These are phyloP conservation scores for Neotoma lepida DNA, from an alignment of 2,113 vertebrate genomes.

Conservation along the genomic window DNA sequence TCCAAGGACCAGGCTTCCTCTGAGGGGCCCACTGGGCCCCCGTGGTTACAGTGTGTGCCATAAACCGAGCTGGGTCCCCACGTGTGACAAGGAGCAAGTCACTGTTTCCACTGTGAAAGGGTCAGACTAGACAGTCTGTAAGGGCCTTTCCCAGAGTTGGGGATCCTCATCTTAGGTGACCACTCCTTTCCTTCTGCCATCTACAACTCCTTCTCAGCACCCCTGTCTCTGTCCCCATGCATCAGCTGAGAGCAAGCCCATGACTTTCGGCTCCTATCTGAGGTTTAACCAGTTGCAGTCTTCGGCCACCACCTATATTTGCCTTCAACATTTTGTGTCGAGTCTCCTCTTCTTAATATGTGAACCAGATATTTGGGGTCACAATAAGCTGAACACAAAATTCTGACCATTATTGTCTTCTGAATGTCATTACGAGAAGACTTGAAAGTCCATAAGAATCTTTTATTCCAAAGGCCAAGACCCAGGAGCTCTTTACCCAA, in stretches of 20 bases:
- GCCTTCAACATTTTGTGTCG: neutral
- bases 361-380: neutral
- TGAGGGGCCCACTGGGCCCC: neutral
- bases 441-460: neutral
- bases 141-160: neutral
- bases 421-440: neutral
- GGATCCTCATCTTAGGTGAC: neutral
- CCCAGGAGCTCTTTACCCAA: neutral
- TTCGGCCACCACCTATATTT: neutral
- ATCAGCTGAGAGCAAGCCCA: neutral
- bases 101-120: neutral
- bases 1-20: neutral
- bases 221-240: rapidly evolving
- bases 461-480: neutral
- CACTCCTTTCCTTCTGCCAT: neutral
- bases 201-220: rapidly evolving
- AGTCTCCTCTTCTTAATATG: neutral
- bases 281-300: neutral
- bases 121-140: neutral
- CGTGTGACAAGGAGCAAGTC: neutral
- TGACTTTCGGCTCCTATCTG: neutral
- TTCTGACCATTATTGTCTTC: neutral
- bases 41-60: neutral
- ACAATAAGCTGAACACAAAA: neutral
- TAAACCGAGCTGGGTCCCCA: neutral